Evolutionary conservation across 64 coral and sea anemone genomes (phyloP).

Genomic region (Porites lutea): DNA sequence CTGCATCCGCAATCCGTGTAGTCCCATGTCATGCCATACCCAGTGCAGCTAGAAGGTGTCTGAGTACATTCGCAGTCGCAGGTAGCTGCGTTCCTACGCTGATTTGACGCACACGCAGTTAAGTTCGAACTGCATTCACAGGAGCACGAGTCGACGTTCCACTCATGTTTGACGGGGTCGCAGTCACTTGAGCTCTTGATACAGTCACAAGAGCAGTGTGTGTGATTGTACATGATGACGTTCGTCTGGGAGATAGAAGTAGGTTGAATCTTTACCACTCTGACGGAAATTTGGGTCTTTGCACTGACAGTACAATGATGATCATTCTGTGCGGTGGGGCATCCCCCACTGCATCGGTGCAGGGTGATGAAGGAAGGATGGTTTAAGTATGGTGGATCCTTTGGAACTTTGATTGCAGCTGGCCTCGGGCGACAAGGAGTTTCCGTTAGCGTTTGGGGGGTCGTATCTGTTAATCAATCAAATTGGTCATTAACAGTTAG

Average conservation of each 20-base stretch:
- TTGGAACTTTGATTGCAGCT: not conserved
- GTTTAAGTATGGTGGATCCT: not conserved
- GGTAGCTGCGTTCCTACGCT: not conserved
- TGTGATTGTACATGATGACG: slow-evolving; percentile 52
- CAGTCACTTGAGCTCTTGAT: slow-evolving; percentile 27
- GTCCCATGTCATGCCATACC: not conserved
- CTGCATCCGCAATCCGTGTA: not conserved
- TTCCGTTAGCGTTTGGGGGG: not conserved
- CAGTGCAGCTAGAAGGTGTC: not conserved
- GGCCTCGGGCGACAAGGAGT: not conserved
- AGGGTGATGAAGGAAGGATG: slow-evolving; percentile 20
- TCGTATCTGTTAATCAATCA: not conserved
- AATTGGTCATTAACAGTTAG: no score
- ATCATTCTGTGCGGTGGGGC: not conserved
- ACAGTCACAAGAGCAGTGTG: slow-evolving; percentile 41
- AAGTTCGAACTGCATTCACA: slow-evolving; percentile 13
- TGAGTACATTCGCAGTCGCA: not conserved
- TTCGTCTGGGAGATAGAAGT: not conserved
- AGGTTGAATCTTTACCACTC: not conserved
- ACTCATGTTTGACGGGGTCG: not conserved
- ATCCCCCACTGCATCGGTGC: slow-evolving; percentile 28
- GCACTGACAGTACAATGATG: slow-evolving; percentile 28
- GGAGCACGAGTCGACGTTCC: not conserved
- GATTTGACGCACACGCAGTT: not conserved
- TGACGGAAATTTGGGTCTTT: slow-evolving; percentile 3